Evolutionary conservation across 2,888 invertebrate genomes (phyloP), one percentile per base, ranked within the genome.

Genomic region (Atrina japonica): DNA sequence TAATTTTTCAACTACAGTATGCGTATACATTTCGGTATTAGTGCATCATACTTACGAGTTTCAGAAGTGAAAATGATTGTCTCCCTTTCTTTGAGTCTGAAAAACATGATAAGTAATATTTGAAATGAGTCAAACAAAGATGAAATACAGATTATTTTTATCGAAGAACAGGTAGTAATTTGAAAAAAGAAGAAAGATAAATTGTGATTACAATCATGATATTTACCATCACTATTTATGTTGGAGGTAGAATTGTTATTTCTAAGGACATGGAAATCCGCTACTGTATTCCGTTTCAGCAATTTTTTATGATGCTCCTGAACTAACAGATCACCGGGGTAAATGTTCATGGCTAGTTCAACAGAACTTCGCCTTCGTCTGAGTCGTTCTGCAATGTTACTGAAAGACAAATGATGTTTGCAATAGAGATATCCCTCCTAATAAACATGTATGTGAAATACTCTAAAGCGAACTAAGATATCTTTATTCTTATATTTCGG

Each of bases 271-370:
- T 88, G 87, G 76, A 89, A 89, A 66, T 89, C 89, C 1, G 89
- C 88, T 35, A 89, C 88, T 23, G 89, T 89, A 76, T 88, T 89
- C 16, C 89, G 74, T 71, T 89, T 89, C 74, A 88, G 86, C 58
- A 89, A 83, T 64, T 86, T 86, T 69, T 87, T 86, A 75, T 87
- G 87, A 50, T 84, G 84, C 59, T 85, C 87, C 68, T 86, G 87
- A 0, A 85, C 86, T 49, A 89, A 75, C 2, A 89, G 81, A 65
- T 89, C 89, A 0, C 89, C 88, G 6, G 89, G 89, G 77, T 89
- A 89, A 21, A 84, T 84, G 73, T 86, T 84, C 81, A 88, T 86
- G 5, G 87, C 84, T 2, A 88, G 83, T 66, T 88, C 89, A 49
- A 85, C 86, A 3, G 88, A 89, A 56, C 88, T 88, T 25, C 86